phyloP scores from a whole-genome alignment of 2,113 vertebrate species.

The Vidua chalybeata region DNA sequence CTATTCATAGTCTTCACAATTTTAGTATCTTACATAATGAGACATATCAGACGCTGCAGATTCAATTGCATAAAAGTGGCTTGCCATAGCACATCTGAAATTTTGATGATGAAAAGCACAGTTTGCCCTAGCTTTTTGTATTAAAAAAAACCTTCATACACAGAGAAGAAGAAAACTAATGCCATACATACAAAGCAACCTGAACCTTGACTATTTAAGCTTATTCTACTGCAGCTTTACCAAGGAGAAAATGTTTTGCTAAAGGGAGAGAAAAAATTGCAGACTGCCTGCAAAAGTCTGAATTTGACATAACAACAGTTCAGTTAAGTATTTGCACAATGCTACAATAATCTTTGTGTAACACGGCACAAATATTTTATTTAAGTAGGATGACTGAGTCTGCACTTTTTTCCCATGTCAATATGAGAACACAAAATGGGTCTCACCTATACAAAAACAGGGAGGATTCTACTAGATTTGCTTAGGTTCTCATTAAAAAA shows the following conservation, averaged over 20 bases:
- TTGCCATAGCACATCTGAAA: not conserved
- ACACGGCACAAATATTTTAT: not conserved
- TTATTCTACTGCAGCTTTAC: not conserved
- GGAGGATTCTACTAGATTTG: not conserved
- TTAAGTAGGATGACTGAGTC: slow-evolving; percentile 23
- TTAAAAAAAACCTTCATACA: not conserved
- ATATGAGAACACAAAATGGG: not conserved
- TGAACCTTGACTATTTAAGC: not conserved
- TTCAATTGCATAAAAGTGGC: not conserved
- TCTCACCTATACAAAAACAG: not conserved
- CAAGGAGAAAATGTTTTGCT: not conserved
- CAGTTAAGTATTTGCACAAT: not conserved
- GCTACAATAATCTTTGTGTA: not conserved
- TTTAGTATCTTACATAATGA: slow-evolving; percentile 53
- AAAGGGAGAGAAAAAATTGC: not conserved
- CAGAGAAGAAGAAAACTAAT: not conserved
- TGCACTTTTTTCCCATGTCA: not conserved
- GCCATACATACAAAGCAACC: not conserved
- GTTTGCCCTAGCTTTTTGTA: not conserved
- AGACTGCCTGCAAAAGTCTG: not conserved
- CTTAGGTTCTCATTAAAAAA: slow-evolving; percentile 12
- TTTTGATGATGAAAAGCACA: not conserved
- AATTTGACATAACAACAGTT: slow-evolving; percentile 15
- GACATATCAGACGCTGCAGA: not conserved
- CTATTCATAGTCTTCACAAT: not conserved